phyloP scores from a whole-genome alignment of 2,113 vertebrate genomes.

The Hipposideros armiger region DNA sequence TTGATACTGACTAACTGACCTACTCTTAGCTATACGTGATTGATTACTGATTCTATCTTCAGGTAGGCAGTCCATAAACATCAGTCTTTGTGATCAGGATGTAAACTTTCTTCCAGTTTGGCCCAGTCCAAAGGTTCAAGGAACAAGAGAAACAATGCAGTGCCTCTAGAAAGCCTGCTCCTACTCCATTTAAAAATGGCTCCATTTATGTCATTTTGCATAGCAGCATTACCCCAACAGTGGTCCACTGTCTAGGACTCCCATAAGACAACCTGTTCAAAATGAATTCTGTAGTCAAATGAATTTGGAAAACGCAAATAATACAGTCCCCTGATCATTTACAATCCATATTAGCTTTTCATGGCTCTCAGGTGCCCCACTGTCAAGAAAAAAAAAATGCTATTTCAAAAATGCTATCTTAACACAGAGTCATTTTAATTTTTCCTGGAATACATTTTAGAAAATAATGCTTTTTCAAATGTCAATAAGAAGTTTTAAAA shows the following conservation, averaged over 20 bases:
- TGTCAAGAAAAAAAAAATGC: slow-evolving; percentile 62
- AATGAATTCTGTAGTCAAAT: slow-evolving; percentile 38
- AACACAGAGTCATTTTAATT: slow-evolving; percentile 3
- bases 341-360: neutral
- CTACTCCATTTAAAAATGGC: neutral
- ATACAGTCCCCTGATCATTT: slow-evolving; percentile 54
- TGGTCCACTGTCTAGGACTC: neutral
- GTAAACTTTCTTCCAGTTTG: too few relatives aligned
- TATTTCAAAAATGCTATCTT: slow-evolving; percentile 27
- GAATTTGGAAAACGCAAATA: slow-evolving; percentile 48
- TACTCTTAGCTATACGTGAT: neutral
- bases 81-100: neutral
- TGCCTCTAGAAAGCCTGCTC: neutral
- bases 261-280: slow-evolving; percentile 31
- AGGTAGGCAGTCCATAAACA: too few relatives aligned
- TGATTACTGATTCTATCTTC: neutral
- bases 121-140: neutral
- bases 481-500: neutral
- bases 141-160: neutral
- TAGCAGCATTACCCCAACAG: neutral
- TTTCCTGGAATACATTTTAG: slow-evolving; percentile 21
- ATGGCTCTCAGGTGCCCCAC: neutral
- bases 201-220: too few relatives aligned
- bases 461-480: slow-evolving; percentile 48
- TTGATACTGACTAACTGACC: neutral